Evolutionary conservation across 2,888 invertebrate species (phyloP).

Genomic region (Trimorus sp.): DNA sequence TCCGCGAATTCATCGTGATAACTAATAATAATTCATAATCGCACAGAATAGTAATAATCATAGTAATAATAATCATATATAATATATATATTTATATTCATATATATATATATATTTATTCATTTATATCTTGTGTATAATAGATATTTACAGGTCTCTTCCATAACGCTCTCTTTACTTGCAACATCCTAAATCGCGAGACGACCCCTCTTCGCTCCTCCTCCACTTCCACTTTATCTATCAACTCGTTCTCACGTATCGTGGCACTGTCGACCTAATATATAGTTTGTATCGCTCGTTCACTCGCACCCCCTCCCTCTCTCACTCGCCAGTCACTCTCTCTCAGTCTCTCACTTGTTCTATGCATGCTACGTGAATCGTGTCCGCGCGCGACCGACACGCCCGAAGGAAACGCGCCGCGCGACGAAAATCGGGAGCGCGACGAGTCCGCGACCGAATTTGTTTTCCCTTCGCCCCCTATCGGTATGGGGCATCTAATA

Average conservation of each 20-base stretch:
- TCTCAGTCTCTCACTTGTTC: too few species aligned
- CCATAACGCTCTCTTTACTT: slow-evolving; percentile 69
- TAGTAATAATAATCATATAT: slow-evolving; percentile 66
- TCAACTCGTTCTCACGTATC: too few species aligned
- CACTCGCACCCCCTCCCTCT: neutral
- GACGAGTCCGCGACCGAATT: too few species aligned
- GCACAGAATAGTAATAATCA: too few species aligned
- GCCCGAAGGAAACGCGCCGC: slow-evolving; percentile 38
- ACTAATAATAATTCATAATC: too few species aligned
- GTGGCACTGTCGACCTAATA: too few species aligned
- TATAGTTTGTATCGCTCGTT: too few species aligned
- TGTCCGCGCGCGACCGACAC: slow-evolving; percentile 9
- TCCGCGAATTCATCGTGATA: too few species aligned
- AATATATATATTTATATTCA: slow-evolving; percentile 62
- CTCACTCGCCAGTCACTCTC: too few species aligned
- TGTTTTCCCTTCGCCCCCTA: too few species aligned
- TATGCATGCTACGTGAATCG: too few species aligned
- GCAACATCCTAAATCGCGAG: slow-evolving; percentile 59
- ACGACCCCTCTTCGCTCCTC: slow-evolving; percentile 38
- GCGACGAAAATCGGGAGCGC: neutral
- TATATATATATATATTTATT: slow-evolving; percentile 58
- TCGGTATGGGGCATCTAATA: too few species aligned
- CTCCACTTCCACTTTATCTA: neutral
- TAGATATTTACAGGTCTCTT: slow-evolving; percentile 78
- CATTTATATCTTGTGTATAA: slow-evolving; percentile 76